Evolutionary conservation across 2,797 vertebrate genomes (phyloP), one percentile per base, ranked within the genome.

Genomic region (Tympanoctomys barrerae): DNA sequence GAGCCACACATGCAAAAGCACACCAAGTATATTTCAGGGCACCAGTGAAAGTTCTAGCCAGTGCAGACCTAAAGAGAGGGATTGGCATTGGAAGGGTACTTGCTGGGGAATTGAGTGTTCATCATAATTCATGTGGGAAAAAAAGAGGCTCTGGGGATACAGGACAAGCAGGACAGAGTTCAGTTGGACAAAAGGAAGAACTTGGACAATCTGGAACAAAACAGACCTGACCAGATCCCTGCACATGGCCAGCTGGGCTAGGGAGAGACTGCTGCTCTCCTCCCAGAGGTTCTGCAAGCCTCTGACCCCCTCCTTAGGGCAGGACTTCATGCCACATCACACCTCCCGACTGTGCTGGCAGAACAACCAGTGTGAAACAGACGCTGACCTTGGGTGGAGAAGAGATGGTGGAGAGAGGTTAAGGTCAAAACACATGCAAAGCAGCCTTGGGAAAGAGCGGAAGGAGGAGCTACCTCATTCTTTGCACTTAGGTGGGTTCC

Each of bases 321-420:
- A 91, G 94, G 57, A 93, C 87, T 75, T 90, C 54, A 57, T 5
- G n/a, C 14, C 66, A 68, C 73, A 31, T 83, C 70, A 19, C 54
- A 39, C 14, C 54, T 84, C 21, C 77, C 52, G 52, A 61, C 66
- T 22, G 33, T 24, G 79, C 42, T 28, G 18, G 36, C 26, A 11
- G 28, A 24, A 28, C 0, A 1, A 13, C n/a, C 36, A 59, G 10
- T 13, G 2, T 26, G 59, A 52, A 57, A 68, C 42, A 73, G 62
- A 28, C 28, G 31, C 36, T 8, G 39, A 61, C 16, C 19, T 13
- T 62, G 46, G 19, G 9, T 22, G 12, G 13, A 33, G 36, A 42
- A 80, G 49, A 57, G 66, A 52, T 2, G 14, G 54, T 61, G 12
- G 49, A 61, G 64, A 33, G 83, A 66, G 18, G 31, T 4, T 2